A percentile compares a stretch with the other conserved stretches of the same genome.
Evolutionary conservation across 2,797 vertebrate genomes (phyloP).

Genomic region (Adrianichthys oophorus): DNA sequence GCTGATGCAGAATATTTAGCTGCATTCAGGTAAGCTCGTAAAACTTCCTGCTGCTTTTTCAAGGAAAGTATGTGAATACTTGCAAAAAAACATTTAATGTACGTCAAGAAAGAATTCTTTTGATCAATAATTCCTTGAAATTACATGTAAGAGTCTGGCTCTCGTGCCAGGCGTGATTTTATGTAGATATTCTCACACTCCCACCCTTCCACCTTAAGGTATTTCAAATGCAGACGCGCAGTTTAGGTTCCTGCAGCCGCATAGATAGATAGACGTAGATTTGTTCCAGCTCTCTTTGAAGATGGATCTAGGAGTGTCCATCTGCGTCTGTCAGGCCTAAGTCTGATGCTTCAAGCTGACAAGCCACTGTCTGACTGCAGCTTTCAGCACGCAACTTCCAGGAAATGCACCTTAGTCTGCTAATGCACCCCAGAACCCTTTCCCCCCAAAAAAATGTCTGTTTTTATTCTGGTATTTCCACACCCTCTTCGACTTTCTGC

Average conservation of each 20-base stretch:
- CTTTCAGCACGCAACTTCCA: constrained; percentile 52
- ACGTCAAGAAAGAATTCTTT: too few species aligned
- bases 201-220: constrained; percentile 7
- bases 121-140: too few species aligned
- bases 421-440: constrained; percentile 58
- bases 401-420: constrained; percentile 48
- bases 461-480: constrained; percentile 11
- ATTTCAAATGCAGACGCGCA: constrained; percentile 23
- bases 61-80: background rate
- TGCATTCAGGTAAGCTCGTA: constrained; percentile 87
- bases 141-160: constrained; percentile 7
- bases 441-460: background rate
- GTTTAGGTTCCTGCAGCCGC: constrained; percentile 35
- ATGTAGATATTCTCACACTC: constrained; percentile 54
- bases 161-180: constrained; percentile 53
- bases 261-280: constrained; percentile 39
- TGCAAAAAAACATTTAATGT: background rate
- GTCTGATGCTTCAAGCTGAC: constrained; percentile 42
- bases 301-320: constrained; percentile 27
- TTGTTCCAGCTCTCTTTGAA: constrained; percentile 62
- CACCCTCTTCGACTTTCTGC: constrained; percentile 22
- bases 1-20: constrained; percentile 91
- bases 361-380: constrained; percentile 36
- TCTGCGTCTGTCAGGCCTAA: constrained; percentile 51
- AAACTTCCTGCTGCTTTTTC: background rate